Evolutionary conservation across 1,140 invertebrate genomes (phyloP).

Genomic region (Trichonephila clavipes): DNA sequence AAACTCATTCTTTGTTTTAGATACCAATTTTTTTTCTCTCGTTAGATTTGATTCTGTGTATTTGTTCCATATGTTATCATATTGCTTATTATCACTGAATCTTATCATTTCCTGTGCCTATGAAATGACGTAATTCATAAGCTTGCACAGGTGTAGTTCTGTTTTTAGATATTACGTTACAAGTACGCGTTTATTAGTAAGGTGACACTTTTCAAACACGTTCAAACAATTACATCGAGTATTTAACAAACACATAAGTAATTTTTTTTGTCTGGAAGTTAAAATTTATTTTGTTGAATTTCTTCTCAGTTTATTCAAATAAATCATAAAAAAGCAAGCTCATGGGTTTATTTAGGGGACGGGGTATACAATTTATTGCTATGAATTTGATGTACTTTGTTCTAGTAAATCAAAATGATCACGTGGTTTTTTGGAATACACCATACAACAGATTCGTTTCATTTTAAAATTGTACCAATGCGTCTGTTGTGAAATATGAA

Average conservation of each 20-base stretch:
- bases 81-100: not conserved
- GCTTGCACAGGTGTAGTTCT: not conserved
- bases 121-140: not conserved
- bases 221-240: not conserved
- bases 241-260: not conserved
- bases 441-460: not conserved
- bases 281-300: too few species aligned
- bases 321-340: not conserved
- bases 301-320: not conserved
- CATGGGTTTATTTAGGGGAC: not conserved
- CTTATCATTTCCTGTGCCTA: constrained; percentile 4
- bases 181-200: not conserved
- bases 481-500: not conserved
- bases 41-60: not conserved
- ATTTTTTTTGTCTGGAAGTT: too few species aligned
- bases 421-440: not conserved
- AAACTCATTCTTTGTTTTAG: not conserved
- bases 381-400: not conserved
- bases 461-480: not conserved
- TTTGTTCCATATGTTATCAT: not conserved
- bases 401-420: not conserved
- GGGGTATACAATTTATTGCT: not conserved
- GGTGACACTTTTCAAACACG: not conserved
- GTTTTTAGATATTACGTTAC: constrained; percentile 10
- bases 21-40: not conserved